Evolutionary conservation across 2,888 invertebrate genomes (phyloP), one percentile per base, ranked within the genome.

Genomic region (Phanerotoma sp.): DNA sequence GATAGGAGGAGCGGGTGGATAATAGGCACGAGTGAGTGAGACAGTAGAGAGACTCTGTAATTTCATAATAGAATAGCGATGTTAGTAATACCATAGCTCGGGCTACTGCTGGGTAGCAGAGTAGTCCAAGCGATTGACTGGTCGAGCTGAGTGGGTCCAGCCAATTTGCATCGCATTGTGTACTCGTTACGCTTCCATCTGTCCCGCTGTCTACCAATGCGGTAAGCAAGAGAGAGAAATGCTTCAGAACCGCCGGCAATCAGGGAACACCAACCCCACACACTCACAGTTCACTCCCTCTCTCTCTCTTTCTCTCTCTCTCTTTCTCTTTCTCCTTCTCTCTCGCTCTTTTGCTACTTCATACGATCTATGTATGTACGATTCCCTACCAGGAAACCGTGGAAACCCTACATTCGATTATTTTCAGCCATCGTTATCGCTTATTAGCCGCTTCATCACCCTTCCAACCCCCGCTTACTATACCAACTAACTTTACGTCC

Each of bases 101-200:
- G 63, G 30, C 21, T 30, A 13, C 37, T 40, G 38, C 54, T 56
- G 55, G 50, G 54, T 52, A 57, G 28, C 16, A 35, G 58, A 60
- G 64, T 58, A 60, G 62, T 64, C 60, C 20, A 20, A 56, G 59
- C 64, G 68, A 70, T 69, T 67, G 68, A 66, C 66, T 64, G 62
- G 67, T 61, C 62, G 66, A 54, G 64, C 50, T 30, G 25, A 58
- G 45, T 56, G 62, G 62, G 67, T 68, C 67, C 66, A 62, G 66
- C 62, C 73, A 77, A 77, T 77, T 77, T 75, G 75, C 76, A 75
- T 77, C 66, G 68, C 73, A 77, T 75, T 75, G 74, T 73, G 67
- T 71, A 69, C 70, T 75, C 72, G 75, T 75, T 75, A 75, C 65
- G 66, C 66, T 65, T 71, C 71, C 73, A 71, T 74, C 72, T 73